A percentile compares a stretch with the other conserved stretches of the same genome.
phyloP scores from a whole-genome alignment of 2,797 vertebrate genomes.

The Crypturellus tataupa region DNA sequence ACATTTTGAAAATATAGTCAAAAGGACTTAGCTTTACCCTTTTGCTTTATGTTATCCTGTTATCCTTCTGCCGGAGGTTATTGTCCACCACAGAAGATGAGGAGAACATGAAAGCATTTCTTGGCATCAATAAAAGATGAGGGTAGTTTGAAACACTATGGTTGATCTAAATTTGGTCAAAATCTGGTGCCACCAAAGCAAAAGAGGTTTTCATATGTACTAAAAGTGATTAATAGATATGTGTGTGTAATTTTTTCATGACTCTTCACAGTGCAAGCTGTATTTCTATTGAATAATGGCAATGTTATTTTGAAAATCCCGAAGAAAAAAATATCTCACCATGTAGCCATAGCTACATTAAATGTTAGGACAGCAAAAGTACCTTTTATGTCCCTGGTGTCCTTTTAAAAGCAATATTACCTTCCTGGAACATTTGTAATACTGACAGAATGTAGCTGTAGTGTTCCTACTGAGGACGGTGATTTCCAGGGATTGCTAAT shows the following conservation, averaged over 20 bases:
- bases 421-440: not conserved
- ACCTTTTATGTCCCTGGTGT: not conserved
- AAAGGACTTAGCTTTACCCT: not conserved
- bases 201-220: not conserved
- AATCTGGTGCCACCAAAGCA: not conserved
- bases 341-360: not conserved
- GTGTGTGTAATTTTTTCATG: not conserved
- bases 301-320: not conserved
- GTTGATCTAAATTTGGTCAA: constrained; percentile 22
- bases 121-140: not conserved
- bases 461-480: not conserved
- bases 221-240: not conserved
- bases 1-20: constrained; percentile 9
- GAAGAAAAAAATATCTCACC: not conserved
- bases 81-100: constrained; percentile 8
- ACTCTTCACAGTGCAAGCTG: not conserved
- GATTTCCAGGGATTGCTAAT: not conserved
- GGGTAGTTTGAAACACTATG: constrained; percentile 8
- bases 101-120: not conserved
- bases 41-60: not conserved
- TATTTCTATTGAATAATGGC: not conserved
- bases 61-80: not conserved
- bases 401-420: not conserved
- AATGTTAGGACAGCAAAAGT: not conserved
- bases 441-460: not conserved